Conservation (phyloP, 2,797 vertebrate species). For the Paguma larvata region DNA sequence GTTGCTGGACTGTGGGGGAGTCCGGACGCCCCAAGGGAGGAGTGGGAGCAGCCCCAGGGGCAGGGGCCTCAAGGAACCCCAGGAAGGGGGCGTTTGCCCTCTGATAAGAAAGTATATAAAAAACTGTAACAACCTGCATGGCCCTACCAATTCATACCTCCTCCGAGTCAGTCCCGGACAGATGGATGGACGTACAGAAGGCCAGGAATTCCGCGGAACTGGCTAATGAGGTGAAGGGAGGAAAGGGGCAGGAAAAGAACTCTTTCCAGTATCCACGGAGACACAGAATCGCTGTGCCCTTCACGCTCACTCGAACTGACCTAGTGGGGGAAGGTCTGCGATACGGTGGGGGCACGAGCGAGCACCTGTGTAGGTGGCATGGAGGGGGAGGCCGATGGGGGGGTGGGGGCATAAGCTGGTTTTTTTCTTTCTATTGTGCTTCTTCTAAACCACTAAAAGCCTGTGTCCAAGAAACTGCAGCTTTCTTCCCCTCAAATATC, state of each 20-base stretch:
- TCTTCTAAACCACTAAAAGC: neutral
- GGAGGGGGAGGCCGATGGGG: neutral
- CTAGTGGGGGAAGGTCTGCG: neutral
- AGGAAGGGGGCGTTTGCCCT: neutral
- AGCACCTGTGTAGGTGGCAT: neutral
- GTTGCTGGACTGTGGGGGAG: neutral
- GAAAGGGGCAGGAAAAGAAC: neutral
- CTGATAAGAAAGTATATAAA: neutral
- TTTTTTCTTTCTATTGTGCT: neutral
- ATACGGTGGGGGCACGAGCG: neutral
- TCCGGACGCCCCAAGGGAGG: neutral
- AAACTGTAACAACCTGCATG: neutral
- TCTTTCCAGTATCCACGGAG: neutral
- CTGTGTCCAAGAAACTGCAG: neutral
- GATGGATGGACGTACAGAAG: neutral
- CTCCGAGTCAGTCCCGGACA: neutral
- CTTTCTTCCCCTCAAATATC: neutral
- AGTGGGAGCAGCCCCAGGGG: neutral
- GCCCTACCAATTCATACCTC: neutral
- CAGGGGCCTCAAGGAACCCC: neutral
- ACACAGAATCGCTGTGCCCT: neutral
- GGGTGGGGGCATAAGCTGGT: too few relatives aligned
- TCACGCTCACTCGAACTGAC: neutral
- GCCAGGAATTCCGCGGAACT: neutral
- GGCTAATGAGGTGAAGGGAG: neutral